phyloP scores from a whole-genome alignment of 2,888 invertebrate genomes.

The Hypercompe scribonia region DNA sequence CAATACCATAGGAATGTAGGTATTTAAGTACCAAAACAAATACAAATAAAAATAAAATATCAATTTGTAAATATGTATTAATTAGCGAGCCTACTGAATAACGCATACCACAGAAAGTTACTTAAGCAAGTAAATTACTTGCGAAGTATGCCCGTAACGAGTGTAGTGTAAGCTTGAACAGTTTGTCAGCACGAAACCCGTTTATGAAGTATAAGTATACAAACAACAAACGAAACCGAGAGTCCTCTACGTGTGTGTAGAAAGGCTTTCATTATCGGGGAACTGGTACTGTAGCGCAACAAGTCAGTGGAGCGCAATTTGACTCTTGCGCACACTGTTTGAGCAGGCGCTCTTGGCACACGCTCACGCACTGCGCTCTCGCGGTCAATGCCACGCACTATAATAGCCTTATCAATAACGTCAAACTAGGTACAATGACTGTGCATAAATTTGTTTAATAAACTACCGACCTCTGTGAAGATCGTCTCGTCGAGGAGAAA shows the following conservation, averaged over 20 bases:
- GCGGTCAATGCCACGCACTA: slow-evolving; percentile 59
- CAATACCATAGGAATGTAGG: background rate
- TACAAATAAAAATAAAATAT: background rate
- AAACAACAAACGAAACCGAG: slow-evolving; percentile 40
- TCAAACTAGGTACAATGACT: slow-evolving; percentile 18
- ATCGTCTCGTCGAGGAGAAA: background rate
- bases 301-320: slow-evolving; percentile 10
- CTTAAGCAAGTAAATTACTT: background rate
- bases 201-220: slow-evolving; percentile 20
- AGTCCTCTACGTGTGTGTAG: slow-evolving; percentile 32
- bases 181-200: slow-evolving; percentile 24
- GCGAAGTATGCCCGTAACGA: slow-evolving; percentile 2
- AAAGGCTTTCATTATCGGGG: slow-evolving; percentile 43
- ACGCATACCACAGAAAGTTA: background rate
- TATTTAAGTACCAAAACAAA: background rate
- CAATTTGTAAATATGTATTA: background rate
- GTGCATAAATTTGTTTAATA: slow-evolving; percentile 1
- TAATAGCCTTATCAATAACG: slow-evolving; percentile 52
- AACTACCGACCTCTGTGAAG: slow-evolving; percentile 11
- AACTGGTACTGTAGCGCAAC: slow-evolving; percentile 19
- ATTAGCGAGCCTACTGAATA: background rate
- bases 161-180: slow-evolving; percentile 10
- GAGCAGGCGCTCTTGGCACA: slow-evolving; percentile 55
- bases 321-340: slow-evolving; percentile 52
- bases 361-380: slow-evolving; percentile 26